Conservation (phyloP, 2,888 invertebrate genomes). For the Suillia variegata region DNA sequence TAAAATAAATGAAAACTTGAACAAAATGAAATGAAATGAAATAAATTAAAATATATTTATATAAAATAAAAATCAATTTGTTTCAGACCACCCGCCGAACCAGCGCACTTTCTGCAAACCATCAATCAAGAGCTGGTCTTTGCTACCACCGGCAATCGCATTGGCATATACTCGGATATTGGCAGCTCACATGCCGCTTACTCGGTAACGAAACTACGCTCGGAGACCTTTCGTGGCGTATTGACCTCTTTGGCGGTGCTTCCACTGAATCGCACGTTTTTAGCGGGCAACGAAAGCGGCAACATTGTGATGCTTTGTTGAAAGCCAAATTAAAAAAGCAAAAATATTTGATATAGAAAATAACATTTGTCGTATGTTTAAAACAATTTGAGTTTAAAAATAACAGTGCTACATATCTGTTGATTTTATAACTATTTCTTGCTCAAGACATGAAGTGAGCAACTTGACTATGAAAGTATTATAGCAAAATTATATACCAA, state of each 20-base stretch:
- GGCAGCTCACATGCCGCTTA: constrained; percentile 75
- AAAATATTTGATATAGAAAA: too few species aligned
- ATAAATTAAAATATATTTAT: too few species aligned
- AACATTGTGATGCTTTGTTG: constrained; percentile 81
- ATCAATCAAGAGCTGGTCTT: constrained; percentile 84
- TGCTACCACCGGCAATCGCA: constrained; percentile 90
- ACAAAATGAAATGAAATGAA: too few species aligned
- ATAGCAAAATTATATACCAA: too few species aligned
- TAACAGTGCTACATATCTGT: not conserved
- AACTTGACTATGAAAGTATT: too few species aligned
- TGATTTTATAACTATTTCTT: too few species aligned
- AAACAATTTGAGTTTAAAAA: too few species aligned
- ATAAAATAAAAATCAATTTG: too few species aligned
- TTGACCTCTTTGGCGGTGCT: constrained; percentile 88
- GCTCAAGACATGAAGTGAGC: too few species aligned
- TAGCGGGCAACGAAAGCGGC: constrained; percentile 93
- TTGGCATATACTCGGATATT: constrained; percentile 78
- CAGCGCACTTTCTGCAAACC: constrained; percentile 85
- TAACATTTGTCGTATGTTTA: too few species aligned
- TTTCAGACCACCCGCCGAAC: constrained; percentile 84
- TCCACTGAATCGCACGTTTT: constrained; percentile 85
- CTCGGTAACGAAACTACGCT: constrained; percentile 82
- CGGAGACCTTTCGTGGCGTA: constrained; percentile 90
- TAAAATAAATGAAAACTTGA: not conserved
- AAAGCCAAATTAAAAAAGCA: too few species aligned